These are phyloP conservation scores for Sciurus vulgaris DNA, from an alignment of 2,797 vertebrate species.

Conservation along the genomic window DNA sequence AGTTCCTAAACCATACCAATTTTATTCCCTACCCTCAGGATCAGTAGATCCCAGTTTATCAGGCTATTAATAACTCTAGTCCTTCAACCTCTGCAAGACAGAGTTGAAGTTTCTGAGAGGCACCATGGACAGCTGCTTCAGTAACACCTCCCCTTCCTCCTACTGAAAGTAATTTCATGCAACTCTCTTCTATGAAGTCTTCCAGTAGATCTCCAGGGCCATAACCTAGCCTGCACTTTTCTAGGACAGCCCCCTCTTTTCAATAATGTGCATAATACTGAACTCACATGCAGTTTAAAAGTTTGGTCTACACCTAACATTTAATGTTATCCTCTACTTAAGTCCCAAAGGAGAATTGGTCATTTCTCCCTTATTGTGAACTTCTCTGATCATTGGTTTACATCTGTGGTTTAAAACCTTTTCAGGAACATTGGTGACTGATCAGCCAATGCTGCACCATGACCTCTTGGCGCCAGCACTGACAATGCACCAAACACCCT, in stretches of 20 bases:
- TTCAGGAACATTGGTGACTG: not conserved
- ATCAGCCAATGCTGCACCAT: not conserved
- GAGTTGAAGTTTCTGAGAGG: not conserved
- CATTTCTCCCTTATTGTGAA: not conserved
- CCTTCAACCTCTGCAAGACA: not conserved
- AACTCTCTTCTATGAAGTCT: not conserved
- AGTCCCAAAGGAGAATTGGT: not conserved
- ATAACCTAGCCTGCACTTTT: not conserved
- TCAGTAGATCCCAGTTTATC: not conserved
- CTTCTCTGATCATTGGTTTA: not conserved
- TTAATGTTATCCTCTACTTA: not conserved
- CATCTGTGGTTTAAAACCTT: not conserved
- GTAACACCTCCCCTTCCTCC: not conserved
- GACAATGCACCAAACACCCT: not conserved
- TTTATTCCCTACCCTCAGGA: not conserved
- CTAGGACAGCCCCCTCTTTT: not conserved
- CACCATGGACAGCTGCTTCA: constrained; percentile 59
- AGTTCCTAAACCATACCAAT: not conserved
- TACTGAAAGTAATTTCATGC: not conserved
- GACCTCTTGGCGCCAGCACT: not conserved
- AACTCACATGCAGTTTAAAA: constrained; percentile 20
- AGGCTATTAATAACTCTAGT: not conserved
- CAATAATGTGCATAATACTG: not conserved
- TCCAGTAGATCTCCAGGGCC: not conserved
- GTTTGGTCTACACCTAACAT: not conserved